Evolutionary conservation across 2,888 invertebrate species (phyloP).

Genomic region (Cephus sareptanus): DNA sequence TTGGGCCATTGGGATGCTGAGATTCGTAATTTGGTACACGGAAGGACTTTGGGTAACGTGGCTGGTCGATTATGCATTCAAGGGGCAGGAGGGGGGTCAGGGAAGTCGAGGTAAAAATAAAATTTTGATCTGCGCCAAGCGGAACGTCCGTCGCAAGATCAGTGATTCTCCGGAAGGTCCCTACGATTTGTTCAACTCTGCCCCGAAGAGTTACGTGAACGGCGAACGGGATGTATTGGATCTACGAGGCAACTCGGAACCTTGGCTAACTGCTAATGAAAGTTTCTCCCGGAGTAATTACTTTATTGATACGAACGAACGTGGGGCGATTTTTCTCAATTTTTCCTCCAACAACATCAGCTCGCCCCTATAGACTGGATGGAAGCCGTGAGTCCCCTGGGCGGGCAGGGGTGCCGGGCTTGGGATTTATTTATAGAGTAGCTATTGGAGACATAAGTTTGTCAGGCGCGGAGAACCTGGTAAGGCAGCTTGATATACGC

Average conservation of each 20-base stretch:
- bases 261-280: constrained; percentile 54
- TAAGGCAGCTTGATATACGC: constrained; percentile 36
- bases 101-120: not conserved
- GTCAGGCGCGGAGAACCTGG: constrained; percentile 38
- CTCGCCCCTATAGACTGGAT: not conserved
- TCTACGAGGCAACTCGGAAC: constrained; percentile 28
- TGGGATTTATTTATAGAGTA: constrained; percentile 56
- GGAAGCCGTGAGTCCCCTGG: constrained; percentile 10
- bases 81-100: too few relatives aligned
- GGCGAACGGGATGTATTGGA: constrained; percentile 49
- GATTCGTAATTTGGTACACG: not conserved
- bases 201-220: constrained; percentile 50
- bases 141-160: not conserved
- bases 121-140: not conserved
- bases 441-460: constrained; percentile 58
- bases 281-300: constrained; percentile 58
- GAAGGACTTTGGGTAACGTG: not conserved
- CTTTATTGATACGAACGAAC: constrained; percentile 58
- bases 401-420: constrained; percentile 13
- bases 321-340: constrained; percentile 58
- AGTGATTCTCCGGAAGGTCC: not conserved
- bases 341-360: constrained; percentile 30
- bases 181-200: not conserved
- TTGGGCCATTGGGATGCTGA: not conserved
- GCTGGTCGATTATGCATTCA: too few relatives aligned